Percentiles rank a stretch among this genome's conserved stretches.
Evolutionary conservation across 2,888 invertebrate species (phyloP).

Genomic region (Heterodera filipjevi): DNA sequence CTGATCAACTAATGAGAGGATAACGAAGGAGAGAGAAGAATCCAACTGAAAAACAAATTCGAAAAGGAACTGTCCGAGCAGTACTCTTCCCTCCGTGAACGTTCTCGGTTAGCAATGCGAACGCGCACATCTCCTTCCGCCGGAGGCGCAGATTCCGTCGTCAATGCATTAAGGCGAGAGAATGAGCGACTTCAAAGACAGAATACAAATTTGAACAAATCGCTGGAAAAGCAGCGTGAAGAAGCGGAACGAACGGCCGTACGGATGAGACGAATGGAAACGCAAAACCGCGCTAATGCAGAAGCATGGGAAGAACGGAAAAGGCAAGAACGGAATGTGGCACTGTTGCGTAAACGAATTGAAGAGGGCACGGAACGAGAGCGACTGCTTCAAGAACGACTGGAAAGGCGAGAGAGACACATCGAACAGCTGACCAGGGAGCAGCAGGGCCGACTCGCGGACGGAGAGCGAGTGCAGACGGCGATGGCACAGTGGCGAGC

Average conservation of each 20-base stretch:
- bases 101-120: constrained; percentile 31
- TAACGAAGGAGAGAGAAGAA: background rate
- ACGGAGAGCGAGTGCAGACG: constrained; percentile 36
- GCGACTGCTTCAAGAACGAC: constrained; percentile 37
- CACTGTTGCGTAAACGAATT: constrained; percentile 32
- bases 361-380: constrained; percentile 26
- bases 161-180: constrained; percentile 36
- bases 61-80: constrained; percentile 41
- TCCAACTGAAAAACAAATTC: background rate
- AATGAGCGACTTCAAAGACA: constrained; percentile 45
- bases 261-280: constrained; percentile 36
- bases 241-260: constrained; percentile 43
- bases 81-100: constrained; percentile 36
- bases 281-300: constrained; percentile 27
- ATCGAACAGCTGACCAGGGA: constrained; percentile 45
- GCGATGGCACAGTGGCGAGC: constrained; percentile 33
- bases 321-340: constrained; percentile 30
- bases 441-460: constrained; percentile 20
- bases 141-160: constrained; percentile 34
- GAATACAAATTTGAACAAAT: constrained; percentile 35
- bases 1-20: too few species aligned
- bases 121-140: constrained; percentile 22
- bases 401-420: constrained; percentile 44
- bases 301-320: constrained; percentile 48
- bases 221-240: constrained; percentile 36